Conservation (phyloP, 2,888 invertebrate genomes). For the Pachymerium ferrugineum region DNA sequence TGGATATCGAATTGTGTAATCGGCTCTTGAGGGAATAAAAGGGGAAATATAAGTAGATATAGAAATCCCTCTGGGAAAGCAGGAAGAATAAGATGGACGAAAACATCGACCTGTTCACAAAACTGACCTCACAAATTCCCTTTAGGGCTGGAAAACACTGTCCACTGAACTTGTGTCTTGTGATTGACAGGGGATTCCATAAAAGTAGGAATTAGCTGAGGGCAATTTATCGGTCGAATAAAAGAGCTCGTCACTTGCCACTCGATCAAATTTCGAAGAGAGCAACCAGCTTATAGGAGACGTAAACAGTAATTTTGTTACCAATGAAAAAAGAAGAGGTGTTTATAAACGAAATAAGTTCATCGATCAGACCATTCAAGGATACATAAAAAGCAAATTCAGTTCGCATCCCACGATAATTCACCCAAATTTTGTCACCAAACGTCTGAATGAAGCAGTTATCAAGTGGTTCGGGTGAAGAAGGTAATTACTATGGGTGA, state of each 20-base stretch:
- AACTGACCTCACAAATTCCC: conserved; percentile 19
- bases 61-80: conserved; percentile 7
- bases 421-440: conserved; percentile 25
- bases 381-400: not conserved
- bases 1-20: conserved; percentile 22
- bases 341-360: not conserved
- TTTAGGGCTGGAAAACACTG: conserved; percentile 7
- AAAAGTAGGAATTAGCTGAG: conserved; percentile 5
- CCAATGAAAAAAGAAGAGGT: not conserved
- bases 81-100: not conserved
- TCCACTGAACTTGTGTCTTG: not conserved
- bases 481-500: conserved; percentile 11
- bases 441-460: not conserved
- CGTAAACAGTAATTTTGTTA: not conserved
- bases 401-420: no score
- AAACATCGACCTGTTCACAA: conserved; percentile 3
- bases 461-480: not conserved
- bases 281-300: not conserved
- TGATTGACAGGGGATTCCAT: not conserved
- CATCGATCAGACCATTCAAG: not conserved
- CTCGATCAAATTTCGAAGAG: not conserved
- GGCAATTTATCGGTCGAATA: conserved; percentile 20
- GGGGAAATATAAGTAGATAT: conserved; percentile 18
- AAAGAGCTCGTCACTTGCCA: conserved; percentile 4
- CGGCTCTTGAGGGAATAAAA: not conserved